Conservation (phyloP, 2,797 vertebrate species). For the Diplodus sargus region DNA sequence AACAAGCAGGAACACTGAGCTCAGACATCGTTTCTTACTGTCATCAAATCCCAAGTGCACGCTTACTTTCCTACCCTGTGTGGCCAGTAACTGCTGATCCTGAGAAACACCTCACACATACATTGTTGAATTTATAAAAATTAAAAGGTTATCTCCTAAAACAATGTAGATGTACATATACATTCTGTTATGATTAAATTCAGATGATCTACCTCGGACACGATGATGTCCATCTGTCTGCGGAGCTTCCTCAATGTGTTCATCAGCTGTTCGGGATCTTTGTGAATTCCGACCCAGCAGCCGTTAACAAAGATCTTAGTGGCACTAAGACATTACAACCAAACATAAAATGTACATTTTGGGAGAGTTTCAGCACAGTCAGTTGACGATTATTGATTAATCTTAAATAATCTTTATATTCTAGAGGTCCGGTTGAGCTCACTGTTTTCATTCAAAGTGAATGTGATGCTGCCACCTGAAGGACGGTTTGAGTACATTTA, state of each 20-base stretch:
- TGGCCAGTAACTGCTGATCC: background rate
- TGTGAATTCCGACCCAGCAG: constrained; percentile 99
- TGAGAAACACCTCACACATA: background rate
- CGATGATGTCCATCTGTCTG: constrained; percentile 99
- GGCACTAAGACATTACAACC: constrained; percentile 82
- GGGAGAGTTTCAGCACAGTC: background rate
- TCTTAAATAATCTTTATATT: background rate
- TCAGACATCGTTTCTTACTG: background rate
- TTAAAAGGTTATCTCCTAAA: no score
- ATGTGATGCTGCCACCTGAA: constrained; percentile 5
- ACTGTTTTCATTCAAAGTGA: background rate
- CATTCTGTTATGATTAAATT: no score
- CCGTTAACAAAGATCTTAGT: constrained; percentile 99
- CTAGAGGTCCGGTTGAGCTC: background rate
- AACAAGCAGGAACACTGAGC: background rate
- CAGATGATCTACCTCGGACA: constrained; percentile 88
- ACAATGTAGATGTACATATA: no score
- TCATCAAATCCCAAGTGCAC: background rate
- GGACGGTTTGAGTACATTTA: background rate
- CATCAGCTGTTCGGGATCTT: constrained; percentile 99
- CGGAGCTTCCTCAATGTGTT: constrained; percentile 96
- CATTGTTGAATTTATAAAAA: background rate
- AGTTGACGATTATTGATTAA: background rate
- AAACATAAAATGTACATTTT: background rate
- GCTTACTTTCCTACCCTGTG: no score